A percentile compares a stretch with the other conserved stretches of the same genome.
Conservation (phyloP, 2,888 invertebrate species). For the Liposcelis brunnea region DNA sequence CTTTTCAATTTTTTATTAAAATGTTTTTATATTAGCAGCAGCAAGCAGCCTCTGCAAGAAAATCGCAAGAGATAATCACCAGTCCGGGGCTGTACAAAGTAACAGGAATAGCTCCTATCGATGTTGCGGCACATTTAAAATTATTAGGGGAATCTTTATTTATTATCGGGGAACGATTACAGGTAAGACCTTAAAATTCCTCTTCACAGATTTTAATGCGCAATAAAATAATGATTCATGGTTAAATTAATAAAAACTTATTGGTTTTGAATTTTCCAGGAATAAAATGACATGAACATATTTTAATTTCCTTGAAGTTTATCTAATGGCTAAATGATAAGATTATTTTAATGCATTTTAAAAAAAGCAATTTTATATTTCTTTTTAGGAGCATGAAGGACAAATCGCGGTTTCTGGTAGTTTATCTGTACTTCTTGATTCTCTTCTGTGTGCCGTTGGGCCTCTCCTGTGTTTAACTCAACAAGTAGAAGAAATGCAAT, state of each 20-base stretch:
- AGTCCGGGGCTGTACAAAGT: conserved; percentile 18
- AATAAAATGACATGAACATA: not conserved
- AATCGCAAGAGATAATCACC: conserved; percentile 10
- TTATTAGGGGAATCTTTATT: conserved; percentile 83
- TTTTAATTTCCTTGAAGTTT: not conserved
- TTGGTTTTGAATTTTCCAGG: not conserved
- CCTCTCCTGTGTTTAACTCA: conserved; percentile 75
- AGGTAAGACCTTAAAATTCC: not conserved
- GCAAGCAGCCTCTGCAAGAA: not conserved
- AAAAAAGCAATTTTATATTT: conserved; percentile 10
- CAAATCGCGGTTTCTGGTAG: conserved; percentile 92
- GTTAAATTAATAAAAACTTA: not conserved
- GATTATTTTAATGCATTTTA: conserved; percentile 6
- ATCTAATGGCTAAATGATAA: not conserved
- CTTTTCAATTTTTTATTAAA: not conserved
- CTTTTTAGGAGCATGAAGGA: conserved; percentile 37
- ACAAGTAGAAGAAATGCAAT: conserved; percentile 58
- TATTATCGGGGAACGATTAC: conserved; percentile 75
- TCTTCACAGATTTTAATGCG: not conserved
- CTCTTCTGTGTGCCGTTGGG: conserved; percentile 76
- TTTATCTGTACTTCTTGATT: conserved; percentile 80
- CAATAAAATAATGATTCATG: not conserved
- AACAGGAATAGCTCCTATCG: conserved; percentile 39
- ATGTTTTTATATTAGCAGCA: too few species aligned
- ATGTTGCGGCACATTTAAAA: conserved; percentile 83